These are phyloP conservation scores for Timema cristinae DNA, from an alignment of 2,888 invertebrate genomes.

Conservation along the genomic window DNA sequence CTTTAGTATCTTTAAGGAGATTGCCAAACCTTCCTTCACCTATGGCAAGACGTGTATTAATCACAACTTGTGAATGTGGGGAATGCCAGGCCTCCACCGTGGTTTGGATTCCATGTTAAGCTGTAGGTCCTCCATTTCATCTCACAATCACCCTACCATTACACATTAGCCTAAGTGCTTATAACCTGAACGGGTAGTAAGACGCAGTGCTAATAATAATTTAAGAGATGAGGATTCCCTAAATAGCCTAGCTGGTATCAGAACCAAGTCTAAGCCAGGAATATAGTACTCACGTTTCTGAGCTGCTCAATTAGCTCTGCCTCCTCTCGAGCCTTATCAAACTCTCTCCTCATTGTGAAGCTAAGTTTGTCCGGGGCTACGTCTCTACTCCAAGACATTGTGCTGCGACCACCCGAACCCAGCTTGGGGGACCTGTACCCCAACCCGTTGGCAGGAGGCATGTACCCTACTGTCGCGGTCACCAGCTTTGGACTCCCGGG, in stretches of 20 bases:
- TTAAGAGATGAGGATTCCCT: background rate
- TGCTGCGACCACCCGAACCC: slow-evolving; percentile 21
- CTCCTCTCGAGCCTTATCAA: slow-evolving; percentile 87
- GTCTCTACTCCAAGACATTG: slow-evolving; percentile 62
- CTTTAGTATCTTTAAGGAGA: too few relatives aligned
- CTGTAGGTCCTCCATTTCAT: too few relatives aligned
- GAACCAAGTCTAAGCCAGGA: too few relatives aligned
- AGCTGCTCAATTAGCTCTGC: slow-evolving; percentile 79
- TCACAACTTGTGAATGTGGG: too few relatives aligned
- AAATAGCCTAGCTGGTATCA: too few relatives aligned
- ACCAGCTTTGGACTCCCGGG: slow-evolving; percentile 49
- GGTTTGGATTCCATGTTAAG: too few relatives aligned
- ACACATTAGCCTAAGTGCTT: background rate
- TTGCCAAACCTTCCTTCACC: too few relatives aligned
- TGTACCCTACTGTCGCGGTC: slow-evolving; percentile 56
- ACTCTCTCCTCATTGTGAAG: slow-evolving; percentile 88
- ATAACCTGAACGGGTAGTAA: background rate
- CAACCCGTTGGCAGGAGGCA: slow-evolving; percentile 34
- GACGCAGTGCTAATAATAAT: background rate
- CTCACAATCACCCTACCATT: too few relatives aligned
- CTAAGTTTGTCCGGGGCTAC: slow-evolving; percentile 70
- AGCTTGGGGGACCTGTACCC: slow-evolving; percentile 28
- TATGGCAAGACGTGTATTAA: too few relatives aligned
- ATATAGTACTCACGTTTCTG: slow-evolving; percentile 60
- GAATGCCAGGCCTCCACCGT: too few relatives aligned